Evolutionary conservation across 2,113 vertebrate species (phyloP).

Genomic region (Gopherus flavomarginatus): DNA sequence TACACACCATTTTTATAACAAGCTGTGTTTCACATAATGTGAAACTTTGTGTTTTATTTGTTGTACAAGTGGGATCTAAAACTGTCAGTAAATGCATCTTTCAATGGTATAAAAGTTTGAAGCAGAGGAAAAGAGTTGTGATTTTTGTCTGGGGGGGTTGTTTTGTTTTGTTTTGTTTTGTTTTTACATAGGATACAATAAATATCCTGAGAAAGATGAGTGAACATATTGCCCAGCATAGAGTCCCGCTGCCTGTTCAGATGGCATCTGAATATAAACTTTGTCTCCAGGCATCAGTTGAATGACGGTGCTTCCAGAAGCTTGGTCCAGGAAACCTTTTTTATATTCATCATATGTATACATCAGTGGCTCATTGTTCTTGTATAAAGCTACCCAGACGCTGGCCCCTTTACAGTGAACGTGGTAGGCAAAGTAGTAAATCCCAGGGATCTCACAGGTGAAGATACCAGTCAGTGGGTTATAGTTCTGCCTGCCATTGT

Average conservation of each 20-base stretch:
- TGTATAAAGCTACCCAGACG: conserved; percentile 96
- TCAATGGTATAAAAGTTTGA: conserved; percentile 72
- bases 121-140: conserved; percentile 65
- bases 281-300: conserved; percentile 88
- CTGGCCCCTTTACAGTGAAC: conserved; percentile 96
- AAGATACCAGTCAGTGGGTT: conserved; percentile 94
- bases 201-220: conserved; percentile 96
- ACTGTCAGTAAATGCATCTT: conserved; percentile 77
- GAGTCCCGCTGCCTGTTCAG: conserved; percentile 96
- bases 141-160: background rate
- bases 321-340: conserved; percentile 96
- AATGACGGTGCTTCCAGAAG: conserved; percentile 94
- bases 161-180: conserved; percentile 15
- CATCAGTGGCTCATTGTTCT: conserved; percentile 96
- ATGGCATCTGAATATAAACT: conserved; percentile 94
- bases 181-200: conserved; percentile 94
- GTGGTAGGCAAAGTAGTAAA: conserved; percentile 98
- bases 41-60: conserved; percentile 55
- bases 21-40: conserved; percentile 68
- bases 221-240: conserved; percentile 97
- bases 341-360: conserved; percentile 98
- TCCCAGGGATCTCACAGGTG: conserved; percentile 92
- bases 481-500: conserved; percentile 96
- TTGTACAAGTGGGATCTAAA: conserved; percentile 74
- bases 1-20: conserved; percentile 62